Percentiles rank a stretch among this genome's conserved stretches.
phyloP scores from a whole-genome alignment of 2,113 vertebrate genomes.

The Camelus dromedarius region DNA sequence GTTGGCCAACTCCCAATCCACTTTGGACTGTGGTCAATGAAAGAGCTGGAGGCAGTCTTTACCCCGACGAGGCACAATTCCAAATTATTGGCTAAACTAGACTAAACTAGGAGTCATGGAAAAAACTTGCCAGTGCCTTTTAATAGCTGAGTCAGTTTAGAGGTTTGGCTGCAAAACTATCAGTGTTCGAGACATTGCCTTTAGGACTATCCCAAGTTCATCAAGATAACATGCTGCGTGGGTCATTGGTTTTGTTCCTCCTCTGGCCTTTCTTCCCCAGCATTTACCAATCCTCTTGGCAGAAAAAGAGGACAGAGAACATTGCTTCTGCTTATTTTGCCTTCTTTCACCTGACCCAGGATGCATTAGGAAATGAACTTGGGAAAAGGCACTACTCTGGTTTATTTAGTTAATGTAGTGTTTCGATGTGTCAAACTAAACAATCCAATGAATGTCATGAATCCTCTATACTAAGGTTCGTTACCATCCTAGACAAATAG shows the following conservation, averaged over 20 bases:
- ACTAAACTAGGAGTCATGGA: constrained; percentile 63
- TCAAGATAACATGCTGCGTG: not conserved
- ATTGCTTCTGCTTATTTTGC: not conserved
- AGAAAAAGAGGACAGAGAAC: not conserved
- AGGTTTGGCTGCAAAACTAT: constrained; percentile 28
- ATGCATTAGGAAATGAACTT: not conserved
- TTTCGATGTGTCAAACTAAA: not conserved
- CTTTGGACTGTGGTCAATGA: constrained; percentile 54
- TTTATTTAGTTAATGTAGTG: not conserved
- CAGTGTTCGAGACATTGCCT: not conserved
- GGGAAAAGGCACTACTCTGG: not conserved
- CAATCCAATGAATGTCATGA: not conserved
- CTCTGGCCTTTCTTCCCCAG: not conserved
- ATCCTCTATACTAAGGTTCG: not conserved
- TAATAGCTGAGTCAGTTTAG: constrained; percentile 54
- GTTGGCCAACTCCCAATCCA: constrained; percentile 35
- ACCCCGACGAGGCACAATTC: constrained; percentile 44
- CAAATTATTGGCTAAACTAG: constrained; percentile 69
- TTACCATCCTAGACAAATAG: not conserved
- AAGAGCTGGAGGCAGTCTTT: constrained; percentile 59
- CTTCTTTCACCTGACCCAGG: not conserved
- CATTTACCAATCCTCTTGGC: not conserved
- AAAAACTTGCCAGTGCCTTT: constrained; percentile 45
- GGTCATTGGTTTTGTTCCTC: not conserved
- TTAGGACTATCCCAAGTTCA: not conserved